These are phyloP conservation scores for Heliconius eleuchia DNA, from an alignment of 1,140 invertebrate species.

Conservation along the genomic window DNA sequence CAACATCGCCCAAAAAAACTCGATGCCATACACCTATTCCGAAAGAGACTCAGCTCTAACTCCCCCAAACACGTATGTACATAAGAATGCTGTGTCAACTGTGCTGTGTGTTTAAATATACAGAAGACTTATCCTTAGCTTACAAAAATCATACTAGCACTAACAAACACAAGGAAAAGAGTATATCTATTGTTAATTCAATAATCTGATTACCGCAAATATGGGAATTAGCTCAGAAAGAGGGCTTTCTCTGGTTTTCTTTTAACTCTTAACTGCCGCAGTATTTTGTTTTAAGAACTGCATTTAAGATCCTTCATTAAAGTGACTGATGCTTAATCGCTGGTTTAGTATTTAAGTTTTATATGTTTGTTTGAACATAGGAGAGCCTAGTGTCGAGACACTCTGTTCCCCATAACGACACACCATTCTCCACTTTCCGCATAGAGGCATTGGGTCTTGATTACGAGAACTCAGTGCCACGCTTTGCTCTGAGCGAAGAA, in stretches of 20 bases:
- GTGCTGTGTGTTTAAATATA: no score
- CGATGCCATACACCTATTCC: no score
- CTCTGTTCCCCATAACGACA: no score
- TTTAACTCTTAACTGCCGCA: conserved; percentile 10
- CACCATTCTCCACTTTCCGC: no score
- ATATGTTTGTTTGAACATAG: background rate
- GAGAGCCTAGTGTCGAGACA: no score
- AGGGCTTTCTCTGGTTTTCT: conserved; percentile 17
- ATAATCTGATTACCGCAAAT: conserved; percentile 35
- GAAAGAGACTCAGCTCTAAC: no score
- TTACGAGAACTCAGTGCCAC: no score
- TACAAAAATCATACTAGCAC: conserved; percentile 5
- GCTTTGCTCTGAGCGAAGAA: no score
- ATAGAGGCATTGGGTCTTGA: no score
- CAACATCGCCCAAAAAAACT: no score
- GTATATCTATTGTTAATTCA: conserved; percentile 38
- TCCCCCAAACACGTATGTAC: no score
- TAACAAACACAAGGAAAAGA: conserved; percentile 9
- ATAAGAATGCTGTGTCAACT: no score
- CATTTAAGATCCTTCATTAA: conserved; percentile 8
- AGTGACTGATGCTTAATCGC: background rate
- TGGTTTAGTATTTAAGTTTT: background rate
- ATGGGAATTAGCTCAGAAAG: conserved; percentile 36
- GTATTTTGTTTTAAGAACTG: conserved; percentile 12
- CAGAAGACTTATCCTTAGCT: background rate